phyloP scores from a whole-genome alignment of 2,113 vertebrate species.

The Myotis davidii region DNA sequence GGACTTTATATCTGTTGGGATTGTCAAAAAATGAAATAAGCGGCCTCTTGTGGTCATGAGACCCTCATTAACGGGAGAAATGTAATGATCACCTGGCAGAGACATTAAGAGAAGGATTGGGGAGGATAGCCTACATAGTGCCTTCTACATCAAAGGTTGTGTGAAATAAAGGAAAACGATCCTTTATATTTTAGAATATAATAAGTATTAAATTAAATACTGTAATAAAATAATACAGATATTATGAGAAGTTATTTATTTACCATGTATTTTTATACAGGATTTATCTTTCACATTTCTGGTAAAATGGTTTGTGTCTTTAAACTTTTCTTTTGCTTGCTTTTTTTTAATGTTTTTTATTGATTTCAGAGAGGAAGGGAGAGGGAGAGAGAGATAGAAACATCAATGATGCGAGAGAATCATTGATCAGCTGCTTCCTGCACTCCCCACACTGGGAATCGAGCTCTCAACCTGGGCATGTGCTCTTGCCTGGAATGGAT shows the following conservation, averaged over 20 bases:
- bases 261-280: neutral
- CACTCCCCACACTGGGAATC: too few relatives aligned
- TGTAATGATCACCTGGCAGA: neutral
- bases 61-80: neutral
- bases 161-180: neutral
- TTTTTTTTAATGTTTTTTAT: neutral
- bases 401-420: neutral
- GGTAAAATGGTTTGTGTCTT: neutral
- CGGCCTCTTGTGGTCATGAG: neutral
- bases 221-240: neutral
- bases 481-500: neutral
- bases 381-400: neutral
- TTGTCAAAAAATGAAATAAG: neutral
- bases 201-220: neutral
- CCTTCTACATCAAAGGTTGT: neutral
- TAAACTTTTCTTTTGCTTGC: constrained; percentile 13
- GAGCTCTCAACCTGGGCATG: too few relatives aligned
- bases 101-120: neutral
- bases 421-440: too few relatives aligned
- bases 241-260: neutral
- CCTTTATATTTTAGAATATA: neutral
- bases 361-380: neutral
- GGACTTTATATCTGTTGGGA: neutral
- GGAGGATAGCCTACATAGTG: neutral
- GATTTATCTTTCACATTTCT: neutral